phyloP scores from a whole-genome alignment of 2,113 vertebrate genomes.

The Sinosuthora webbiana region DNA sequence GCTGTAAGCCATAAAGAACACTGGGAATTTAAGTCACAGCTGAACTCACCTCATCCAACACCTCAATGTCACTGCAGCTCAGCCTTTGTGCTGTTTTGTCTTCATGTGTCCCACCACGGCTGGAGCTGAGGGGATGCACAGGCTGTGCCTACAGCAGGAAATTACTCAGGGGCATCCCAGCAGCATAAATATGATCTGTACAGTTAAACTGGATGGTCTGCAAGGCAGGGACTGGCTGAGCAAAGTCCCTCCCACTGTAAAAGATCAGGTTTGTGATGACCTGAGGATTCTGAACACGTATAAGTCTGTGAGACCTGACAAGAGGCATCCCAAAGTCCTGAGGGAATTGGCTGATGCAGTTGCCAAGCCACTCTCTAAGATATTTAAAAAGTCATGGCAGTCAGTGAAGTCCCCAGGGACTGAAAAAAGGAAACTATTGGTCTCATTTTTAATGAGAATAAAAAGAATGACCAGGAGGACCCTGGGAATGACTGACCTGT shows the following conservation, averaged over 20 bases:
- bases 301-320: neutral
- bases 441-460: neutral
- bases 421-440: neutral
- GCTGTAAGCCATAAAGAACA: neutral
- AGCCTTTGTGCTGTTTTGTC: neutral
- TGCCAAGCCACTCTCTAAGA: neutral
- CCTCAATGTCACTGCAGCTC: neutral
- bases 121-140: neutral
- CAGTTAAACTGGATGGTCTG: neutral
- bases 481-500: neutral
- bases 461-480: neutral
- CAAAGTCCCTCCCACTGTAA: neutral
- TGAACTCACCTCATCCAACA: neutral
- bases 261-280: neutral
- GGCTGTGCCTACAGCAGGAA: neutral
- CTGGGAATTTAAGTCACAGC: neutral
- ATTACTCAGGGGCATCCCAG: neutral
- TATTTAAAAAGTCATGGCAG: neutral
- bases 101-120: neutral
- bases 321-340: neutral
- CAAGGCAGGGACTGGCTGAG: neutral
- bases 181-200: neutral
- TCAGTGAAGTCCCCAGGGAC: neutral
- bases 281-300: accelerated
- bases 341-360: neutral